phyloP scores from a whole-genome alignment of 35 echinoderm and acorn worm genomes.

The Apostichopus parvimensis region DNA sequence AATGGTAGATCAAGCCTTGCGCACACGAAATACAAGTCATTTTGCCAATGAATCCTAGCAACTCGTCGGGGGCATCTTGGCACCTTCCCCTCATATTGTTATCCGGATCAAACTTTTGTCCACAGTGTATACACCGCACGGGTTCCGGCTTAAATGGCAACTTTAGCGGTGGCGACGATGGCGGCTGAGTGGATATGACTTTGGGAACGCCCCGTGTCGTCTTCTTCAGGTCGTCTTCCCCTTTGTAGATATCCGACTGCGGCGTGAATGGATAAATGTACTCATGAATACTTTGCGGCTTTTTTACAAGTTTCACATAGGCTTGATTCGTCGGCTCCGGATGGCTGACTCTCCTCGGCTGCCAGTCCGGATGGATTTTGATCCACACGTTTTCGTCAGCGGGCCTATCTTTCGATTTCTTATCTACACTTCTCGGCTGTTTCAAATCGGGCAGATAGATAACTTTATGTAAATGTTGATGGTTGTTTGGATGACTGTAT shows the following conservation, averaged over 20 bases:
- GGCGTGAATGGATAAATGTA: slow-evolving; percentile 85
- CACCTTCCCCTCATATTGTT: slow-evolving; percentile 73
- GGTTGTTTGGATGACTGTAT: slow-evolving; percentile 72
- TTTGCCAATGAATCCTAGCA: slow-evolving; percentile 62
- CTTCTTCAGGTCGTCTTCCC: slow-evolving; percentile 77
- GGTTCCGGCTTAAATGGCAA: slow-evolving; percentile 35
- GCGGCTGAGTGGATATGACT: slow-evolving; percentile 84
- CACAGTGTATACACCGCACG: slow-evolving; percentile 80
- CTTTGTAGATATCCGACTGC: slow-evolving; percentile 46
- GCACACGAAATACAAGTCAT: slow-evolving; percentile 79
- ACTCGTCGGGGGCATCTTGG: slow-evolving; percentile 86
- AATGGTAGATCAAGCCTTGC: slow-evolving; percentile 86
- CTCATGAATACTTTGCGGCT: slow-evolving; percentile 88
- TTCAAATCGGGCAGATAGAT: slow-evolving; percentile 69
- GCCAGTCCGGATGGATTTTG: slow-evolving; percentile 75
- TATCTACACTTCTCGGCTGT: slow-evolving; percentile 9
- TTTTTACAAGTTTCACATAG: slow-evolving; percentile 94
- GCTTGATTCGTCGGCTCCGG: slow-evolving; percentile 73
- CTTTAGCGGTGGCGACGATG: slow-evolving; percentile 78
- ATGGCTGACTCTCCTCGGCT: slow-evolving; percentile 54
- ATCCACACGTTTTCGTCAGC: slow-evolving; percentile 74
- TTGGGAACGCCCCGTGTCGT: slow-evolving; percentile 24
- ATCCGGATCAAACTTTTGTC: slow-evolving; percentile 85
- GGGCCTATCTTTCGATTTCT: slow-evolving; percentile 60
- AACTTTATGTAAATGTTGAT: slow-evolving; percentile 86